These are phyloP conservation scores for Panagrolaimus sp. DNA, from an alignment of 1,140 invertebrate genomes.

Conservation along the genomic window DNA sequence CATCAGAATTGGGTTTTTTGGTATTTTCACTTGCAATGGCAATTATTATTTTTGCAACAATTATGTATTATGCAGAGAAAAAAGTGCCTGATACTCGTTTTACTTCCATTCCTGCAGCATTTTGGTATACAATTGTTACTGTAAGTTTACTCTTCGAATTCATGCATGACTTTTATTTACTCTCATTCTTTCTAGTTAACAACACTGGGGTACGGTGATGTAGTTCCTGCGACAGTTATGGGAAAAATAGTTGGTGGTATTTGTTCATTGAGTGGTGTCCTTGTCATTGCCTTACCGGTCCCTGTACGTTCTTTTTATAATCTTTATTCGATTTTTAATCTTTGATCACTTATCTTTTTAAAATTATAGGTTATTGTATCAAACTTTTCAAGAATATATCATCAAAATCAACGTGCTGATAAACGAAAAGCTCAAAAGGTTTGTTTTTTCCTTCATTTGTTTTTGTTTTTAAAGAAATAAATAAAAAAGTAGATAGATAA, in stretches of 20 bases:
- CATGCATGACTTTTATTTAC: not conserved
- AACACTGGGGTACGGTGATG: conserved; percentile 96
- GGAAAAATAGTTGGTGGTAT: conserved; percentile 98
- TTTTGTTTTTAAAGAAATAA: conserved; percentile 11
- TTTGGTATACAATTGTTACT: conserved; percentile 99
- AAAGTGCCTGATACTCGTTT: conserved; percentile 75
- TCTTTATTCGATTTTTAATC: no score
- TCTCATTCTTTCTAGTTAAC: conserved; percentile 62
- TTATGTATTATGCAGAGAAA: conserved; percentile 99
- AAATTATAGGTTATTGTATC: conserved; percentile 88
- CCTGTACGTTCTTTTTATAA: conserved; percentile 61
- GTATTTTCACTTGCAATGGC: conserved; percentile 99
- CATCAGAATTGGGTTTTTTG: conserved; percentile 95
- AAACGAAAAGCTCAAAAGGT: conserved; percentile 99
- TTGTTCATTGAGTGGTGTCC: conserved; percentile 93
- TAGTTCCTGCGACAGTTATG: conserved; percentile 82
- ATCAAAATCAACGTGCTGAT: conserved; percentile 97
- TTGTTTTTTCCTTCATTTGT: conserved; percentile 59
- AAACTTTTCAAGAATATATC: conserved; percentile 99
- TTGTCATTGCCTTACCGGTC: conserved; percentile 98
- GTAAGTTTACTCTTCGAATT: conserved; percentile 63
- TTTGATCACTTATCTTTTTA: not conserved
- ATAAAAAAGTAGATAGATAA: no score
- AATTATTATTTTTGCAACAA: conserved; percentile 98
- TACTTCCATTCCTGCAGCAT: conserved; percentile 95